Evolutionary conservation across 2,888 invertebrate genomes (phyloP).

Genomic region (Marasmarcha lunaedactyla): DNA sequence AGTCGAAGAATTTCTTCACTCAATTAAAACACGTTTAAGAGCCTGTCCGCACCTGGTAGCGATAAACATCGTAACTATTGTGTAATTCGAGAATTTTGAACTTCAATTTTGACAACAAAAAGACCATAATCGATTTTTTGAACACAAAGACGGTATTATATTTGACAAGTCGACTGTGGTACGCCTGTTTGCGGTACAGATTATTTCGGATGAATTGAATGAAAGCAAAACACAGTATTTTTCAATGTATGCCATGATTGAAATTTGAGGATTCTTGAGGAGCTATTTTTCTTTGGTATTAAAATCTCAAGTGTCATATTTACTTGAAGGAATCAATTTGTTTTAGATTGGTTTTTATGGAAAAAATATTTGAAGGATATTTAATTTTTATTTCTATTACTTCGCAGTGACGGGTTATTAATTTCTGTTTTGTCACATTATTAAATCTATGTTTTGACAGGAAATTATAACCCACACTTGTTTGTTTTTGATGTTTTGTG

Average conservation of each 20-base stretch:
- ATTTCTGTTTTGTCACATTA: slow-evolving; percentile 10
- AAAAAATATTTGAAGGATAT: slow-evolving; percentile 18
- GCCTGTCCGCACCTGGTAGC: slow-evolving; percentile 47
- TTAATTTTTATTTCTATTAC: slow-evolving; percentile 9
- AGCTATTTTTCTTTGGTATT: slow-evolving; percentile 28
- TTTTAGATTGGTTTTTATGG: slow-evolving; percentile 1
- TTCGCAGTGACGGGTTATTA: slow-evolving; percentile 6
- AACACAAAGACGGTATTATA: slow-evolving; percentile 60
- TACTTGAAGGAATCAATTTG: too few species aligned
- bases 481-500: too few species aligned
- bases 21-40: slow-evolving; percentile 63
- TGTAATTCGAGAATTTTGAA: slow-evolving; percentile 61
- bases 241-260: slow-evolving; percentile 59
- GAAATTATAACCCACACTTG: too few species aligned
- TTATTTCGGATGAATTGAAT: slow-evolving; percentile 69
- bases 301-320: slow-evolving; percentile 27
- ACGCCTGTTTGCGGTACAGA: slow-evolving; percentile 66
- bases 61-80: slow-evolving; percentile 67
- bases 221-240: slow-evolving; percentile 64
- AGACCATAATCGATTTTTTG: slow-evolving; percentile 67
- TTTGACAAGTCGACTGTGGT: slow-evolving; percentile 66
- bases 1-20: slow-evolving; percentile 18
- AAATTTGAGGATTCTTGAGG: slow-evolving; percentile 52
- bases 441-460: slow-evolving; percentile 10
- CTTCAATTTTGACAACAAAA: slow-evolving; percentile 70